Percentiles rank a stretch among this genome's conserved stretches.
These are phyloP conservation scores for Cyrtodaria siliqua DNA, from an alignment of 2,888 invertebrate species.

Conservation along the genomic window DNA sequence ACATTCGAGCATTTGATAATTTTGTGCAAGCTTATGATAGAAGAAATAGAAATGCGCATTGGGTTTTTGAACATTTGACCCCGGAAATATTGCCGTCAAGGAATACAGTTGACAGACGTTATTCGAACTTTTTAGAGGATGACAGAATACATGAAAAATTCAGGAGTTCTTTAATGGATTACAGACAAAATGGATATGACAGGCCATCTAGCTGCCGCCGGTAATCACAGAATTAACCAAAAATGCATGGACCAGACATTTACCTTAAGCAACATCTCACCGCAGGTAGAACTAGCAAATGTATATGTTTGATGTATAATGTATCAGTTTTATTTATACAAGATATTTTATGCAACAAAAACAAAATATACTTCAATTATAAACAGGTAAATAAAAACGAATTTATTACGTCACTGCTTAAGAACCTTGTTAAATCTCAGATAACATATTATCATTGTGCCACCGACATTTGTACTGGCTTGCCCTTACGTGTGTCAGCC, in stretches of 20 bases:
- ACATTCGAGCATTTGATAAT: slow-evolving; percentile 94
- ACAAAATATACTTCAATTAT: no score
- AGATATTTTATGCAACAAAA: no score
- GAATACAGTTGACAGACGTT: slow-evolving; percentile 79
- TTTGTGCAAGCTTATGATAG: slow-evolving; percentile 96
- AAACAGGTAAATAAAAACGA: no score
- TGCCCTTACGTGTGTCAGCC: no score
- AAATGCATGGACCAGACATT: slow-evolving; percentile 94
- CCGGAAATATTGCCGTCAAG: slow-evolving; percentile 89
- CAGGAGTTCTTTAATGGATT: slow-evolving; percentile 90
- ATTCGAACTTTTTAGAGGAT: slow-evolving; percentile 94
- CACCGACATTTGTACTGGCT: no score
- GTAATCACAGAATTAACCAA: slow-evolving; percentile 94
- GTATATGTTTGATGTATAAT: no score
- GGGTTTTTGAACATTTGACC: slow-evolving; percentile 99
- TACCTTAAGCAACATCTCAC: no score
- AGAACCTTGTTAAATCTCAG: no score
- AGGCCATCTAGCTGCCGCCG: slow-evolving; percentile 99
- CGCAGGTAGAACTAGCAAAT: no score
- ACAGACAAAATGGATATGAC: slow-evolving; percentile 96
- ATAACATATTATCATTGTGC: no score
- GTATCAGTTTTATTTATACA: no score
- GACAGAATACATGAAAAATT: slow-evolving; percentile 87
- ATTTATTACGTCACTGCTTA: no score
- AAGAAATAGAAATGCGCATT: slow-evolving; percentile 93